These are phyloP conservation scores for Rattus rattus DNA, from an alignment of 2,113 vertebrate species.

Conservation along the genomic window DNA sequence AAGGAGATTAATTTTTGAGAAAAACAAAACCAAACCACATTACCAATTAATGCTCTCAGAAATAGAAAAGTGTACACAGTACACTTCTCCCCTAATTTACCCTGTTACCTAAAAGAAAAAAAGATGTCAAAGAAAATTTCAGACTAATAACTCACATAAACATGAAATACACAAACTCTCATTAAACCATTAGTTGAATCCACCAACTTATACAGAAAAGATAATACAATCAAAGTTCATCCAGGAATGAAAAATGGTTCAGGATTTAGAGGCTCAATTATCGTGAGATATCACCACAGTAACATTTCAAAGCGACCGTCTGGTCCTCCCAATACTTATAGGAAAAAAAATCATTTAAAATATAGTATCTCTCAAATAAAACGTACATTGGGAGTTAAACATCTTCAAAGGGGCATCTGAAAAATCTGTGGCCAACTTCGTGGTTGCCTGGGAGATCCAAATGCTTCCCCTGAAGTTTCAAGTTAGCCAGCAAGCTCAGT, in stretches of 20 bases:
- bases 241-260: background rate
- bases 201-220: background rate
- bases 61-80: background rate
- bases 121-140: background rate
- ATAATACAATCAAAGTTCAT: background rate
- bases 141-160: background rate
- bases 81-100: background rate
- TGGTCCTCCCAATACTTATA: background rate
- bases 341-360: background rate
- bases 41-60: background rate
- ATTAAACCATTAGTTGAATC: background rate
- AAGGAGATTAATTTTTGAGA: background rate
- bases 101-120: background rate
- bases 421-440: background rate
- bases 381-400: background rate
- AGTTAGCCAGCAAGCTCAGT: background rate
- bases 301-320: background rate
- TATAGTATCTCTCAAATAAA: background rate
- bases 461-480: background rate
- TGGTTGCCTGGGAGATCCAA: background rate
- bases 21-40: background rate
- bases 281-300: background rate
- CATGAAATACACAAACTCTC: background rate
- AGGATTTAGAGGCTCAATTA: background rate
- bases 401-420: background rate